phyloP scores from a whole-genome alignment of 2,113 vertebrate genomes.

The Vulpes ferrilata region DNA sequence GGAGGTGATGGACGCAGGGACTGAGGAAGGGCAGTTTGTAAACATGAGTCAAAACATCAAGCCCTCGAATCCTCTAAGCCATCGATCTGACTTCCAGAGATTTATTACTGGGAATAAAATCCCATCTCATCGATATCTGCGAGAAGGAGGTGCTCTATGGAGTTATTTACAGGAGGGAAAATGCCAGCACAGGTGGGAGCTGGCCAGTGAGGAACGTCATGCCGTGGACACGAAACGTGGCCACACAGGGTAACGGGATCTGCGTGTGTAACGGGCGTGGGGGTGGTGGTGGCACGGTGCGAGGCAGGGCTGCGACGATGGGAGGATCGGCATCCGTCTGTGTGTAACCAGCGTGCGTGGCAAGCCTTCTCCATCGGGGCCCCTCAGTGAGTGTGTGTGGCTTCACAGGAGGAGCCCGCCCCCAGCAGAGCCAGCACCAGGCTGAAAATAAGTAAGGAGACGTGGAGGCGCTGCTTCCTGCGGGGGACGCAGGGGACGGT shows the following conservation, averaged over 20 bases:
- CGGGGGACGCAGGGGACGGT: rapidly evolving
- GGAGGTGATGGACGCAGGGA: rapidly evolving
- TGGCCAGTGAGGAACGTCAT: neutral
- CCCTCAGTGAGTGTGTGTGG: rapidly evolving
- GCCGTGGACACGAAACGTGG: rapidly evolving
- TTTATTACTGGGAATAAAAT: rapidly evolving
- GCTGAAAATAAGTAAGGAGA: neutral
- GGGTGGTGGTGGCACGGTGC: rapidly evolving
- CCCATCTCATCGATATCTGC: rapidly evolving
- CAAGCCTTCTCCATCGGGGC: rapidly evolving
- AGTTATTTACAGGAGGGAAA: rapidly evolving
- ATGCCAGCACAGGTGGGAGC: neutral
- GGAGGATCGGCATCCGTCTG: rapidly evolving
- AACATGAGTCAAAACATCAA: rapidly evolving
- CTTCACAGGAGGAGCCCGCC: neutral
- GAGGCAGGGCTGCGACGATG: rapidly evolving
- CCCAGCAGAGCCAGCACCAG: neutral
- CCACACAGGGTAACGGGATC: rapidly evolving
- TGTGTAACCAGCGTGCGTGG: rapidly evolving
- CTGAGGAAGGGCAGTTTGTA: neutral
- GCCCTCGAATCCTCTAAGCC: rapidly evolving
- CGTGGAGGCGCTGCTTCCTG: rapidly evolving
- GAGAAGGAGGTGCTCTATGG: rapidly evolving
- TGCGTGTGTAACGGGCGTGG: rapidly evolving
- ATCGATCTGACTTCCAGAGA: rapidly evolving